phyloP scores from a whole-genome alignment of 2,888 invertebrate species.

The Eristalis tenax region DNA sequence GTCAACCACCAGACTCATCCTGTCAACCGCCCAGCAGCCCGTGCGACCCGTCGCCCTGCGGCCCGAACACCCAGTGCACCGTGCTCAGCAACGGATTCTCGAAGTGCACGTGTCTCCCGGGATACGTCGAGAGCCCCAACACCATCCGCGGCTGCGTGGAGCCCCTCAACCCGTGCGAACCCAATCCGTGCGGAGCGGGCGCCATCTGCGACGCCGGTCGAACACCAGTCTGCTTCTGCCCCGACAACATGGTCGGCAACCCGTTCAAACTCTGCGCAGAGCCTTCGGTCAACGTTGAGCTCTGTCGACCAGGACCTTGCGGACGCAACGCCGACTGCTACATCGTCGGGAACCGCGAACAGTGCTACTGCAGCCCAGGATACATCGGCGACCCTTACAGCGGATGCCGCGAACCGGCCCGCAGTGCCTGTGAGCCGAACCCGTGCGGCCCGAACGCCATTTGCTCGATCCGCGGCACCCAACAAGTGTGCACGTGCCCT shows the following conservation, averaged over 20 bases:
- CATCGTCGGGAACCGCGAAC: slow-evolving; percentile 90
- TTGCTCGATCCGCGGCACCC: slow-evolving; percentile 86
- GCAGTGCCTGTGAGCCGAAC: slow-evolving; percentile 88
- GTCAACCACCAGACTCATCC: slow-evolving; percentile 88
- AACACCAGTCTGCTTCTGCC: slow-evolving; percentile 92
- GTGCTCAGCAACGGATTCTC: slow-evolving; percentile 90
- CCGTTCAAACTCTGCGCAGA: slow-evolving; percentile 89
- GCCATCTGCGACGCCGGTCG: slow-evolving; percentile 91
- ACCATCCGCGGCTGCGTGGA: slow-evolving; percentile 92
- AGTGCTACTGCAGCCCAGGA: slow-evolving; percentile 90
- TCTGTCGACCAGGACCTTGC: slow-evolving; percentile 92
- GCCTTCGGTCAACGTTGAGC: slow-evolving; percentile 83
- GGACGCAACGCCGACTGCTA: slow-evolving; percentile 92
- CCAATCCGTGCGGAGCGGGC: slow-evolving; percentile 89
- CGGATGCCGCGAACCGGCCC: slow-evolving; percentile 87
- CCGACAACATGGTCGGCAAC: slow-evolving; percentile 91
- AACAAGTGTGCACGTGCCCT: slow-evolving; percentile 88
- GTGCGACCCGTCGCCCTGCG: slow-evolving; percentile 92
- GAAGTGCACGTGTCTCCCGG: slow-evolving; percentile 92
- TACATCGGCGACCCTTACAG: slow-evolving; percentile 90
- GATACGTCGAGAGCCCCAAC: slow-evolving; percentile 92
- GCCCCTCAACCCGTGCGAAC: slow-evolving; percentile 90
- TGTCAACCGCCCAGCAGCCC: slow-evolving; percentile 89
- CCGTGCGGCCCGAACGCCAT: slow-evolving; percentile 91
- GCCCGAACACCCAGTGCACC: slow-evolving; percentile 93